These are phyloP conservation scores for Lamellibrachia columna DNA, from an alignment of 2,888 invertebrate genomes.

Conservation along the genomic window DNA sequence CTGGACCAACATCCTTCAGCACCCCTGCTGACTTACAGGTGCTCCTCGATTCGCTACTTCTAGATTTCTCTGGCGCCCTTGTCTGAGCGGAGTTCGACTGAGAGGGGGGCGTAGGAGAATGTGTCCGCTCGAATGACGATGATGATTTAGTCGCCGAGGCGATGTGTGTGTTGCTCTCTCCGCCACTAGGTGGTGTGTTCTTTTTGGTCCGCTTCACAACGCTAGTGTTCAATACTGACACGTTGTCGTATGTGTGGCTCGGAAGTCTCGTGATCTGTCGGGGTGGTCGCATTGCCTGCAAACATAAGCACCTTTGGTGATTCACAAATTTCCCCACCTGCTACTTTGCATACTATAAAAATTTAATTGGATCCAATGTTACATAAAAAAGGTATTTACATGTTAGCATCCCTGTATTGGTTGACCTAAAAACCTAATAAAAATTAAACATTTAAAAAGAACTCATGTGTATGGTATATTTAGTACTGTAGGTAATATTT, in stretches of 20 bases:
- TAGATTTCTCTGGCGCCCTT: background rate
- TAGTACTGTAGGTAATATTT: too few relatives aligned
- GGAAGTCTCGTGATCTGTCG: constrained; percentile 11
- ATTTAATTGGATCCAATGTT: too few relatives aligned
- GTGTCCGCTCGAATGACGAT: background rate
- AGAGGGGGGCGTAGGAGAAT: background rate
- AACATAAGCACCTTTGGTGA: background rate
- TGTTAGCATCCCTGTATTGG: too few relatives aligned
- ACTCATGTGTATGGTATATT: too few relatives aligned
- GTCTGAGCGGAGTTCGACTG: background rate
- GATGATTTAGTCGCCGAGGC: background rate
- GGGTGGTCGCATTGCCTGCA: background rate
- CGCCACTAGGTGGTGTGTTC: constrained; percentile 2
- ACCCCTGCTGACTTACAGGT: background rate
- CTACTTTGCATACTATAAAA: background rate
- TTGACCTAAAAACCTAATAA: too few relatives aligned
- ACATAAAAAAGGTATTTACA: too few relatives aligned
- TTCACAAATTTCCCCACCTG: background rate
- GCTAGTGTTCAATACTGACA: background rate
- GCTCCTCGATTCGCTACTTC: background rate
- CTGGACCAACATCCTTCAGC: background rate
- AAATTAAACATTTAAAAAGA: too few relatives aligned
- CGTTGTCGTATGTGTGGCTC: constrained; percentile 4
- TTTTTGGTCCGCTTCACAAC: background rate
- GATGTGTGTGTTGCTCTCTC: background rate